Evolutionary conservation across 2,113 vertebrate genomes (phyloP).

Genomic region (Syngnathus scovelli): DNA sequence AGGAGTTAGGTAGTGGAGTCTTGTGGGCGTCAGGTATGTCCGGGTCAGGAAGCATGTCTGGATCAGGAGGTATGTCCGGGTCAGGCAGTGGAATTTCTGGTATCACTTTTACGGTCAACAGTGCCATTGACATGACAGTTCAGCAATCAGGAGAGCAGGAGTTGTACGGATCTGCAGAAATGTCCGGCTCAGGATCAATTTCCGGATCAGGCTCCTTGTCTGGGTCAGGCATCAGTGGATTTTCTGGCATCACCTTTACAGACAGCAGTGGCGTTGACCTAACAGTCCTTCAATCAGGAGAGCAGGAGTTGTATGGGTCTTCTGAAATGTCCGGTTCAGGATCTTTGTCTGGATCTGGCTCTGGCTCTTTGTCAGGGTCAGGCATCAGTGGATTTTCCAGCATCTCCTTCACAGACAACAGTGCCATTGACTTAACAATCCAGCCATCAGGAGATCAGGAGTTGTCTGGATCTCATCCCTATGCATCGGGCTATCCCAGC

Average conservation of each 20-base stretch:
- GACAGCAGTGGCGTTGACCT: not conserved
- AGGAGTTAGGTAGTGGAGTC: conserved; percentile 73
- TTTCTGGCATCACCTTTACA: conserved; percentile 64
- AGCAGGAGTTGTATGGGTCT: conserved; percentile 66
- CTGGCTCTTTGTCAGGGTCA: conserved; percentile 51
- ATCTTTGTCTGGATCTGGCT: conserved; percentile 9
- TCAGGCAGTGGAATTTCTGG: conserved; percentile 57
- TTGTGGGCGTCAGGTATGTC: conserved; percentile 29
- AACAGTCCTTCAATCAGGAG: conserved; percentile 2
- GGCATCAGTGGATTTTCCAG: conserved; percentile 60
- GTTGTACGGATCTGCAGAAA: conserved; percentile 37
- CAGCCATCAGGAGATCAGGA: conserved; percentile 72
- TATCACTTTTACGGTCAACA: conserved; percentile 54
- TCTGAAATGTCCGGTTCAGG: conserved; percentile 35
- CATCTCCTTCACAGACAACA: conserved; percentile 71
- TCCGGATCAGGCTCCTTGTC: conserved; percentile 28
- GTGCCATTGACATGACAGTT: not conserved
- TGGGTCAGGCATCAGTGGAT: conserved; percentile 48
- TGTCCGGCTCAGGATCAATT: conserved; percentile 11
- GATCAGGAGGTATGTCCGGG: conserved; percentile 45
- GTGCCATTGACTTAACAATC: conserved; percentile 69
- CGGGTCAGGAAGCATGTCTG: conserved; percentile 13
- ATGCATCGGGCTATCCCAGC: conserved; percentile 61
- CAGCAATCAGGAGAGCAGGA: conserved; percentile 61
- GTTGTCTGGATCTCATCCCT: conserved; percentile 71